phyloP scores from a whole-genome alignment of 1,140 invertebrate species.

The Luehdorfia chinensis region DNA sequence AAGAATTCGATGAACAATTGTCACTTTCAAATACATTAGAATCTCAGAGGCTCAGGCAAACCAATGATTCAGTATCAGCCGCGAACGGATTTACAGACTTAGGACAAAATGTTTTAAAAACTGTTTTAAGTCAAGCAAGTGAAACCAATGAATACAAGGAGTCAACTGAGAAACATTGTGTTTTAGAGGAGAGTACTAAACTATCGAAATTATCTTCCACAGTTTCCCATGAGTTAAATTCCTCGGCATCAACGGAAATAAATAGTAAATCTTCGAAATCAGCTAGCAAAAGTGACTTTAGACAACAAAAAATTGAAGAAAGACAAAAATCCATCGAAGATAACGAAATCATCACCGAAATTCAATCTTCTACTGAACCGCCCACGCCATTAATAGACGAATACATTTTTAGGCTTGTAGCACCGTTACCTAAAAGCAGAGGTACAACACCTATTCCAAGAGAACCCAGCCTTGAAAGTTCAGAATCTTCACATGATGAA shows the following conservation, averaged over 20 bases:
- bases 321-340: not conserved
- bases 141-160: no score
- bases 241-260: not conserved
- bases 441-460: slow-evolving; percentile 34
- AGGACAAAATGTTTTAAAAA: not conserved
- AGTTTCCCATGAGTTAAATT: no score
- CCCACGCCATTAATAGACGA: slow-evolving; percentile 62
- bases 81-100: no score
- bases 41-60: no score
- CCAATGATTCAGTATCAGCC: no score
- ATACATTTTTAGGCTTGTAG: slow-evolving; percentile 62
- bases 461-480: slow-evolving; percentile 34
- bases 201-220: no score
- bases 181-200: no score
- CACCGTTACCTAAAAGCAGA: slow-evolving; percentile 45
- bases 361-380: slow-evolving; percentile 26
- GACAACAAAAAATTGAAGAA: not conserved
- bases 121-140: no score
- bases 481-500: slow-evolving; percentile 34
- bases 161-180: no score
- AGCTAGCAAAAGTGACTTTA: not conserved
- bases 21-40: no score
- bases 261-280: not conserved
- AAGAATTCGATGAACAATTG: not conserved
- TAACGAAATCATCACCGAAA: not conserved